Base-by-base conservation (phyloP, 2,888 invertebrate species). In the Drepana falcataria region DNA sequence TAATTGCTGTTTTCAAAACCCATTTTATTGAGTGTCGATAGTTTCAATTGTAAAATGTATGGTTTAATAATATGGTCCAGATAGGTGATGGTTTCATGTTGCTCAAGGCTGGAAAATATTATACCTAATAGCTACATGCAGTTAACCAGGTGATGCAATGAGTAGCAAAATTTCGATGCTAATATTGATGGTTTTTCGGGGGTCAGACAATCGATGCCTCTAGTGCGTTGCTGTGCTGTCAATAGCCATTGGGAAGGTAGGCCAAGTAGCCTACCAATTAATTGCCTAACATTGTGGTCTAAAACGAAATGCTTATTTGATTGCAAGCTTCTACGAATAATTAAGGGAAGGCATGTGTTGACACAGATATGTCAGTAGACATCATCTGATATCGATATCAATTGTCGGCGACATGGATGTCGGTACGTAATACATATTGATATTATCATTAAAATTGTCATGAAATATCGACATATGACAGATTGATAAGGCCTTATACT, bases 1-100 rank as follows among this genome's bases (percentile, higher is more conserved):
- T 71, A 59, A 65, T 65, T 60, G 63, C 65, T 55, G 71, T 71
- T 68, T 72, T 66, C 60, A 55, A 55, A 55, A 6, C 61, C 53
- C 48, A 59, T 68, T 21, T 21, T 67, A 70, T 62, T 64, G 63
- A 40, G 40, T 33, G 40, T 40, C 40, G 33, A 40, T 40, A 49
- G 2, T 6, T 41, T 9, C 33, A 3, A 9, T 40, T 40, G 34
- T 51, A 6, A 33, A 51, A 51, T 51, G 33, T 37, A 33, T 41
- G 40, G 21, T 40, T 35, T 33, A 48, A 48, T 48, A 48, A 48
- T 9, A 48, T 35, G 9, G 48, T 48, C 35, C 35, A 6, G 5
- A 35, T 48, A 35, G 3, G 33, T 48, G 21, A 21, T 21, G 21
- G 21, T 21, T 21, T 21, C 21, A 21, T 21, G 21, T 21, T 21